Conservation (phyloP, 2,888 invertebrate species). For the Pteria penguin region DNA sequence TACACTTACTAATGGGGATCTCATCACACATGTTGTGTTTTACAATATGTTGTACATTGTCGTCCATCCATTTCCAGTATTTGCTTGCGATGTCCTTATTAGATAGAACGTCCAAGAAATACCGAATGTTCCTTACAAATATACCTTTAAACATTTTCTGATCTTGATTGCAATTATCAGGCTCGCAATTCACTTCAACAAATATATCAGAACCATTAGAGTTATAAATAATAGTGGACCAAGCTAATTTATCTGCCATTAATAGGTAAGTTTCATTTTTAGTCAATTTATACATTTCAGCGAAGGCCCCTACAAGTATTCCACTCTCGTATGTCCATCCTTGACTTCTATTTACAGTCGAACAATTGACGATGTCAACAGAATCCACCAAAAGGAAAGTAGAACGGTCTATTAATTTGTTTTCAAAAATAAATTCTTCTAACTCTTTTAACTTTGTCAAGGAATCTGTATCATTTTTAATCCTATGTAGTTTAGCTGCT, state of each 20-base stretch:
- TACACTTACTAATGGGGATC: constrained; percentile 55
- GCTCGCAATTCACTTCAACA: constrained; percentile 55
- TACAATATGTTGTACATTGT: constrained; percentile 49
- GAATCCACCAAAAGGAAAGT: constrained; percentile 57
- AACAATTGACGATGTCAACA: constrained; percentile 43
- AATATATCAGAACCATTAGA: constrained; percentile 55
- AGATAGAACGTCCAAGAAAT: constrained; percentile 53
- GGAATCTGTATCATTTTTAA: constrained; percentile 48
- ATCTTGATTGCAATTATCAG: constrained; percentile 55
- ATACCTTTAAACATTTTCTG: constrained; percentile 63
- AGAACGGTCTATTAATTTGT: constrained; percentile 52
- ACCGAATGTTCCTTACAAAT: constrained; percentile 56
- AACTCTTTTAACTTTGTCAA: constrained; percentile 46
- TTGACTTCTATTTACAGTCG: constrained; percentile 34
- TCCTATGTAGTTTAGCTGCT: constrained; percentile 52
- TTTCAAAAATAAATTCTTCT: constrained; percentile 52
- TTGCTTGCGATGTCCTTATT: constrained; percentile 37
- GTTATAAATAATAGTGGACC: constrained; percentile 48
- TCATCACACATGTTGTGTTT: constrained; percentile 55
- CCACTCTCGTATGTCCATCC: constrained; percentile 59
- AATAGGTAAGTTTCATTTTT: constrained; percentile 45
- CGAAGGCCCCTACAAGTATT: constrained; percentile 55
- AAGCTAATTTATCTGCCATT: constrained; percentile 54
- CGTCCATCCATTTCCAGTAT: constrained; percentile 55
- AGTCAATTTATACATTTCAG: constrained; percentile 54